Base-by-base conservation (phyloP, 1,140 invertebrate species). In the Acyrthosiphon pisum region DNA sequence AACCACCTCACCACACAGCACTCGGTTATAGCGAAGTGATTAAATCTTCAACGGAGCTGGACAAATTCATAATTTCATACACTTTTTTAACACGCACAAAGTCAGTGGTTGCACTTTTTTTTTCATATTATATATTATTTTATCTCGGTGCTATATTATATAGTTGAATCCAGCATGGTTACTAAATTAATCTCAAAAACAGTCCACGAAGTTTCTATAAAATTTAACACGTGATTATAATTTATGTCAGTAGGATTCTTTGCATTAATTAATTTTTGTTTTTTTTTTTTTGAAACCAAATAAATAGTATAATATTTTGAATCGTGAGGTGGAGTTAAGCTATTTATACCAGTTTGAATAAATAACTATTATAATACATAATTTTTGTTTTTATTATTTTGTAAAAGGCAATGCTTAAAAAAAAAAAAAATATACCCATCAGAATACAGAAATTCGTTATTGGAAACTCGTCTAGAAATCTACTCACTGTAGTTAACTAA, bases 401-500 rank as follows among this genome's bases (percentile, higher is more conserved):
- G 56, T 60, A 60, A 60, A 60, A 30, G 11, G 1, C 56, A 60
- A 60, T 30, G 26, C 26, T 68, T 14, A n/a, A 30, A n/a, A 68
- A 14, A 30, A 30, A 60, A 30, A n/a, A 68, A 14, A 30, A 30
- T 30, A 26, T 60, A 60, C 9, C 60, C 11, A 23, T 30, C 2
- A 14, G 30, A 68, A 30, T 4, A 30, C 60, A n/a, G 30, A 14
- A 68, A 68, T 68, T 4, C 11, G 60, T 68, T 68, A n/a, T 30
- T n/a, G 11, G 30, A 68, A 68, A 68, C 30, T n/a, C 30, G 4
- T 14, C 26, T 30, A 9, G 44, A 9, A 8, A 46, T 68, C 20
- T n/a, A n/a, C 14, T 18, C 56, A 26, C 8, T 56, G 23, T n/a
- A 18, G 0, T n/a, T 14, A 8, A 4, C 0, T n/a, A 0, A 2